Conservation (phyloP, 2,113 vertebrate genomes). For the Micronycteris hirsuta region DNA sequence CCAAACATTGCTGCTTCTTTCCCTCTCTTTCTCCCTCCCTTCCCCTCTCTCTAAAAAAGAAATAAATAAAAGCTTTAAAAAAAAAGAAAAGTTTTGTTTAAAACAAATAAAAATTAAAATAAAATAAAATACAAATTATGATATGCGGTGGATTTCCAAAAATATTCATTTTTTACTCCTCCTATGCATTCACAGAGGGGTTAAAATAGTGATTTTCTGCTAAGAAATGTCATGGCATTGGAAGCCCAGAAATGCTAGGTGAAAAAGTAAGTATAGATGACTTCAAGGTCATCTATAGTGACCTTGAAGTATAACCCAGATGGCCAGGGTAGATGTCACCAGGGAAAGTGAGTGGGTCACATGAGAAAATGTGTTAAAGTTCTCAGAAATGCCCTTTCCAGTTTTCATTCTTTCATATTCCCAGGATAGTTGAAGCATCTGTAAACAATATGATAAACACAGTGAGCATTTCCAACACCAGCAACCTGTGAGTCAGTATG, state of each 20-base stretch:
- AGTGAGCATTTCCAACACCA: background rate
- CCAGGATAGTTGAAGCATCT: background rate
- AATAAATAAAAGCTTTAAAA: no score
- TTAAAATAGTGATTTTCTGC: background rate
- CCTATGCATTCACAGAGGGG: background rate
- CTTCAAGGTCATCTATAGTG: background rate
- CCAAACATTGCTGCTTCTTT: no score
- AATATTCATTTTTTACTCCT: background rate
- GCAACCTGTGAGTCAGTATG: background rate
- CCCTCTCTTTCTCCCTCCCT: no score
- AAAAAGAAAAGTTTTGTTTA: no score
- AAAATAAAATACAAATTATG: background rate
- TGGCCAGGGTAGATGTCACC: background rate
- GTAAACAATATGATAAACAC: background rate
- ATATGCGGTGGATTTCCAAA: background rate
- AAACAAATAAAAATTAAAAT: background rate
- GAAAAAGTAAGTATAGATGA: background rate
- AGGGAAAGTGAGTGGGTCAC: background rate
- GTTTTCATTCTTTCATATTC: background rate
- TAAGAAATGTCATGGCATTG: background rate
- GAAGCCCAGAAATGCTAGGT: background rate
- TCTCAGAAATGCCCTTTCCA: background rate
- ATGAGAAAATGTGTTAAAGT: background rate
- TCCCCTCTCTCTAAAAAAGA: no score
- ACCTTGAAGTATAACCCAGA: background rate